Evolutionary conservation across 1,140 invertebrate species (phyloP), one percentile per base, ranked within the genome.

Genomic region (Cherax quadricarinatus): DNA sequence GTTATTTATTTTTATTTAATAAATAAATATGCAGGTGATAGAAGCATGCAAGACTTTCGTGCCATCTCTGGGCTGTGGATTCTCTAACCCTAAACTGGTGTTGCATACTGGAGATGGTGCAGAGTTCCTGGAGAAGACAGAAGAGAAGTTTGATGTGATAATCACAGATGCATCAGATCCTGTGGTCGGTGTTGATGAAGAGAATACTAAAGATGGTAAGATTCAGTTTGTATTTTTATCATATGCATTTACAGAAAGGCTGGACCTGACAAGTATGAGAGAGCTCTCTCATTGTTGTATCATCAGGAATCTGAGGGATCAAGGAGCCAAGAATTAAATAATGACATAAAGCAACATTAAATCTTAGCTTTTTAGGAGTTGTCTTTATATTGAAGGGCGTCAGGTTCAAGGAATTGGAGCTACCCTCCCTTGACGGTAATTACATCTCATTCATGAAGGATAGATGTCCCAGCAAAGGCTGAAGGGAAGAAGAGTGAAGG

Each of bases 161-260:
- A 99, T 99, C 62, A 99, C 99, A 0, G 99, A 99, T 95, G 99
- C 98, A 79, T 99, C 98, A 57, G 99, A 99, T 96, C 99, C 99
- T 21, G 96, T 99, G 70, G 99, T 94, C 4, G n/a, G 62, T 9
- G 79, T 30, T 6, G 92, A 92, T 49, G 88, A 75, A 1, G 81
- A 73, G 5, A 70, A 66, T 1, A 90, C 70, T 1, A 86, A 93
- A 73, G 92, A 91, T 85, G 88, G 88, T 92, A 66, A 16, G 84
- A 5, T 75, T 5, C 53, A 57, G 9, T 57, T 57, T 9, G 53
- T 57, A 57, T 57, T 57, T 57, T 57, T 41, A 41, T 41, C 30
- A 41, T 41, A 41, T 41, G 30, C 30, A 41, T 41, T 41, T 41
- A 41, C 30, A 41, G 30, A 41, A 41, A 41, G 30, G 30, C 30